These are phyloP conservation scores for Sebastes fasciatus DNA, from an alignment of 2,113 vertebrate genomes.

Conservation along the genomic window DNA sequence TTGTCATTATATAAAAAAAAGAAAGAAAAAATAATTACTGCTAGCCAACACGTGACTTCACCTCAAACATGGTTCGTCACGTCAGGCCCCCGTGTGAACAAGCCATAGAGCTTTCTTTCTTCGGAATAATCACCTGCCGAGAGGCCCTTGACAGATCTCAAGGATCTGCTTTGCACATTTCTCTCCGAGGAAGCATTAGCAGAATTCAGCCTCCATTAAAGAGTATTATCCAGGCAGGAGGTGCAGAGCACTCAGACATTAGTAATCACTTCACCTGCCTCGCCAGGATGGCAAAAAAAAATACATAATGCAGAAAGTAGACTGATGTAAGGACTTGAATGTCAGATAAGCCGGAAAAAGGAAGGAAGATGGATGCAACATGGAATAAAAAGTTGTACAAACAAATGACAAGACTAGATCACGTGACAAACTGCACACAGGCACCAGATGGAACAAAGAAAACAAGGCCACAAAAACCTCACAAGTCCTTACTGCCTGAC, in stretches of 20 bases:
- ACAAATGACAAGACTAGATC: not conserved
- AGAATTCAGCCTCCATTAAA: constrained; percentile 63
- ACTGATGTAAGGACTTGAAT: constrained; percentile 4
- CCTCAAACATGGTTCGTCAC: not conserved
- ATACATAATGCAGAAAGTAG: not conserved
- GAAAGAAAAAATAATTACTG: not conserved
- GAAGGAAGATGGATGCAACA: not conserved
- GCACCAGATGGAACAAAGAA: not conserved
- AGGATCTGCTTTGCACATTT: constrained; percentile 28
- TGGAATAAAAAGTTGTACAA: not conserved
- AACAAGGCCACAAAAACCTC: not conserved
- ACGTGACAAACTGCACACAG: too few species aligned
- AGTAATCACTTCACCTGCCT: constrained; percentile 53
- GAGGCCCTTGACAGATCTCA: constrained; percentile 48
- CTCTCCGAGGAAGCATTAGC: constrained; percentile 37
- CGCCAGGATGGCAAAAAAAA: not conserved
- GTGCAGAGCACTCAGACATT: constrained; percentile 39
- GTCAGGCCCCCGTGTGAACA: constrained; percentile 13
- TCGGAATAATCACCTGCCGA: constrained; percentile 35
- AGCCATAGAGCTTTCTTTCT: constrained; percentile 36
- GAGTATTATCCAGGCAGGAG: constrained; percentile 63
- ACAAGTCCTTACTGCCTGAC: not conserved
- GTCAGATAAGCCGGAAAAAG: not conserved
- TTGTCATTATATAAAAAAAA: not conserved
- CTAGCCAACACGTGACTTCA: not conserved